Evolutionary conservation across 2,888 invertebrate species (phyloP), one percentile per base, ranked within the genome.

Genomic region (Malthinus seriepunctatus): DNA sequence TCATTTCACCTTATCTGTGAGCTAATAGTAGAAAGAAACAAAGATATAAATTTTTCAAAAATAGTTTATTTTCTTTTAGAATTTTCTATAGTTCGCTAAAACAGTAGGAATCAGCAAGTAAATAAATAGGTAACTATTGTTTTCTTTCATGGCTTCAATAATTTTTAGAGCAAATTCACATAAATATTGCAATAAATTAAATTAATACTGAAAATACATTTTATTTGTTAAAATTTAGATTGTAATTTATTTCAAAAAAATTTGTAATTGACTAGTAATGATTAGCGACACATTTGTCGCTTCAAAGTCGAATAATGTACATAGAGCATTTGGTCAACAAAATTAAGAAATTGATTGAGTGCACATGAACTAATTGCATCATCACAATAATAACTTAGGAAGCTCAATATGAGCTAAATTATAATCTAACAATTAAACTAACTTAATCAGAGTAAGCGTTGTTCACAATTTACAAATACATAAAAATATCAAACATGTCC

Each of bases 351-450:
- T 67, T 69, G 55, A 66, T 60, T 65, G 63, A 58, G 62, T 66
- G 60, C 58, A 55, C 56, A 51, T 49, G 62, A 63, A 57, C 58
- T 56, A 55, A 64, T 62, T 62, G 63, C 61, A 63, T 64, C 62
- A 70, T 68, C 69, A 69, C 69, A 69, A 70, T 69, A 68, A 67
- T 64, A 67, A 67, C 63, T 65, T 69, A 68, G 23, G 23, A 60
- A 65, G 64, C 66, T 63, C 59, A 66, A 66, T 66, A 66, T 66
- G 66, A 66, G 66, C 60, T 58, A 63, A 58, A 56, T 37, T 47
- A 51, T 32, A 47, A 51, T 48, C 51, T 60, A 52, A 58, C 10
- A 49, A 63, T 59, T 60, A 62, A 63, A 59, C 44, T 52, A 60
- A 54, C 53, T 51, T 58, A 60, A 54, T 58, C 34, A 55, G 51